Percentiles rank a stretch among this genome's conserved stretches.
These are phyloP conservation scores for Poeciliopsis gracilis DNA, from an alignment of 2,797 vertebrate species.

Conservation along the genomic window DNA sequence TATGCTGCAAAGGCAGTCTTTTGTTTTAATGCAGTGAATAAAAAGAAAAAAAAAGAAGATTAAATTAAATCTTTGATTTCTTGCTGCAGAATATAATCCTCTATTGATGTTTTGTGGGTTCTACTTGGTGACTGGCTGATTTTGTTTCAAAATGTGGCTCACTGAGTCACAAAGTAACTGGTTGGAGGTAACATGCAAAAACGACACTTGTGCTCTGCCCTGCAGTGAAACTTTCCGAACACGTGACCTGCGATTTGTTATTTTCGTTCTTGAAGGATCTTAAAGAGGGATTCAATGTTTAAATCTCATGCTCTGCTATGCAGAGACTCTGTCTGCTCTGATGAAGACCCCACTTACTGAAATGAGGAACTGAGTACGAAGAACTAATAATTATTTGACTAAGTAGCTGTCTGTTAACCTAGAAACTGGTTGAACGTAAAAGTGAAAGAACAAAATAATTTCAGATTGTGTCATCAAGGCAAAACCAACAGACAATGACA, in stretches of 20 bases:
- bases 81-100: neutral
- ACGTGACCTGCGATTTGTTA: neutral
- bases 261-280: neutral
- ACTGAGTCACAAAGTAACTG: too few relatives aligned
- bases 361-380: neutral
- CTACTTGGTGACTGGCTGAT: neutral
- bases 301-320: too few relatives aligned
- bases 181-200: too few relatives aligned
- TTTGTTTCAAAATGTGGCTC: neutral
- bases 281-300: neutral
- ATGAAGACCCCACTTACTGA: neutral
- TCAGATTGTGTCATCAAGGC: neutral
- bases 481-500: neutral
- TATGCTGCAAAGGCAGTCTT: neutral
- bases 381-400: neutral
- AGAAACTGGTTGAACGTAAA: neutral
- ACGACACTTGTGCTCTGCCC: neutral
- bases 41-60: neutral
- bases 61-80: neutral
- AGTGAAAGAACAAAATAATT: neutral
- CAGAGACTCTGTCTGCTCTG: neutral
- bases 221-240: neutral
- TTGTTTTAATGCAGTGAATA: neutral
- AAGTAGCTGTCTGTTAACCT: neutral
- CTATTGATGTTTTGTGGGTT: neutral